A percentile compares a stretch with the other conserved stretches of the same genome.
Conservation (phyloP, 2,888 invertebrate species). For the Epinotia brunnichana region DNA sequence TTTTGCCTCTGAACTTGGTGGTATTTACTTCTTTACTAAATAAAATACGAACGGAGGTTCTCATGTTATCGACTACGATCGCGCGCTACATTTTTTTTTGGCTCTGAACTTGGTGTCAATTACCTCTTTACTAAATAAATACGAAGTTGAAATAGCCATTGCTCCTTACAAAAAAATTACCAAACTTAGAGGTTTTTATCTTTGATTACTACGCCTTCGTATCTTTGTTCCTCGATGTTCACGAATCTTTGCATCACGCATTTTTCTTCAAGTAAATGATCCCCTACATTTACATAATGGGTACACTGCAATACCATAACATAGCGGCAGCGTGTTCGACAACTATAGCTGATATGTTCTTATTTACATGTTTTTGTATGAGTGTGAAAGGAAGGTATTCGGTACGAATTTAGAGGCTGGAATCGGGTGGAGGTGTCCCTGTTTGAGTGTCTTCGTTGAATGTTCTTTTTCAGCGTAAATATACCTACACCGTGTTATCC, state of each 20-base stretch:
- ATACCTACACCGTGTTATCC: conserved; percentile 5
- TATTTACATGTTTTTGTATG: not conserved
- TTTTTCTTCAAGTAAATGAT: conserved; percentile 25
- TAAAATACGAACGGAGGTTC: too few relatives aligned
- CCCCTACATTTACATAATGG: conserved; percentile 37
- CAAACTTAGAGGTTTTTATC: not conserved
- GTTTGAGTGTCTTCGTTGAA: not conserved
- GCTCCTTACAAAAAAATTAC: not conserved
- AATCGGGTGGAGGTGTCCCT: not conserved
- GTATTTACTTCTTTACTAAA: too few relatives aligned
- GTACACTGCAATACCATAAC: not conserved
- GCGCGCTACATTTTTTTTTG: too few relatives aligned
- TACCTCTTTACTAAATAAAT: too few relatives aligned
- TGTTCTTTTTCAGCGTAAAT: not conserved
- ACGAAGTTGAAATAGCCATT: too few relatives aligned
- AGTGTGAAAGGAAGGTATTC: not conserved
- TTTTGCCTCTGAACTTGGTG: too few relatives aligned
- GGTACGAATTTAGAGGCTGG: not conserved
- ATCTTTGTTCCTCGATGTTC: not conserved
- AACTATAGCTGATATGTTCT: not conserved
- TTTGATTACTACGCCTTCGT: not conserved
- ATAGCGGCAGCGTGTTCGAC: not conserved
- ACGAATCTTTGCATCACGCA: conserved; percentile 19
- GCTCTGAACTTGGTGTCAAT: too few relatives aligned
- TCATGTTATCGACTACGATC: too few relatives aligned